A percentile compares a stretch with the other conserved stretches of the same genome.
Evolutionary conservation across 1,140 invertebrate species (phyloP).

Genomic region (Scaptomyza montana): DNA sequence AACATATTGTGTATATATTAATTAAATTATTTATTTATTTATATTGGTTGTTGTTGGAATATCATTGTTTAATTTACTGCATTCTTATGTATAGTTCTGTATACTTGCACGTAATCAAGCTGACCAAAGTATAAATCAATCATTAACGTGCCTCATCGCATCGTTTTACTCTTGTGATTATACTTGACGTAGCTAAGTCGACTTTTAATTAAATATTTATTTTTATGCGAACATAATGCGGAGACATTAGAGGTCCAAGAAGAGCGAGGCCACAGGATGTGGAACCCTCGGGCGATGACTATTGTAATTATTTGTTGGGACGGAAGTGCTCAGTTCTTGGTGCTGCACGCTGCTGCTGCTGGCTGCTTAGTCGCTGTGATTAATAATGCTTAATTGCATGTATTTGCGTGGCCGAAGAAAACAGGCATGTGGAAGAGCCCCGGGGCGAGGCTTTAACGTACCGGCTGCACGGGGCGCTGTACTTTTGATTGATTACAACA

Average conservation of each 20-base stretch:
- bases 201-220: constrained; percentile 81
- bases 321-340: constrained; percentile 65
- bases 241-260: constrained; percentile 54
- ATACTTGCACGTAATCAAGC: constrained; percentile 5
- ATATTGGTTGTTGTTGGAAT: not conserved
- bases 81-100: not conserved
- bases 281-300: constrained; percentile 59
- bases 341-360: constrained; percentile 12
- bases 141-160: not conserved
- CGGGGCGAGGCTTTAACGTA: constrained; percentile 22
- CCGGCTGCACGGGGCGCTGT: constrained; percentile 13
- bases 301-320: constrained; percentile 73
- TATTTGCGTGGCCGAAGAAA: constrained; percentile 63
- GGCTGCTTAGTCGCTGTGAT: constrained; percentile 73
- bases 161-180: not conserved
- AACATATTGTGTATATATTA: too few relatives aligned
- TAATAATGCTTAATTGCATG: constrained; percentile 81
- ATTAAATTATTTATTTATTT: too few relatives aligned
- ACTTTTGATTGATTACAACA: constrained; percentile 78
- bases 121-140: not conserved
- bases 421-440: constrained; percentile 3
- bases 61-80: not conserved
- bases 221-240: constrained; percentile 72
- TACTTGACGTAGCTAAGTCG: constrained; percentile 27
- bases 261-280: constrained; percentile 16